A percentile compares a stretch with the other conserved stretches of the same genome.
These are phyloP conservation scores for Hirtodrosophila alboralis DNA, from an alignment of 2,888 invertebrate genomes.

Conservation along the genomic window DNA sequence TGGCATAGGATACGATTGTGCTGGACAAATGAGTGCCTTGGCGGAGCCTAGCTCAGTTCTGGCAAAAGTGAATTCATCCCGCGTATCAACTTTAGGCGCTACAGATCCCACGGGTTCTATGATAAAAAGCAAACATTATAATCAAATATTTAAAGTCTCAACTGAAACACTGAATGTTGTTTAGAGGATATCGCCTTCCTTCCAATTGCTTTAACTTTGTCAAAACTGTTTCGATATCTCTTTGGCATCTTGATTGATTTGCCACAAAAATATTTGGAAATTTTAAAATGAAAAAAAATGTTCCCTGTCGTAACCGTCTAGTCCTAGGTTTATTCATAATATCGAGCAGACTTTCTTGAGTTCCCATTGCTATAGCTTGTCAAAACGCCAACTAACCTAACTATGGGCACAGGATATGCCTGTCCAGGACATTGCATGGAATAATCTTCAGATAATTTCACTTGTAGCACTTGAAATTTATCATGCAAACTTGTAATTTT, in stretches of 20 bases:
- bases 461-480: slow-evolving; percentile 84
- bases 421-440: slow-evolving; percentile 90
- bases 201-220: too few species aligned
- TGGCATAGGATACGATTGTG: slow-evolving; percentile 85
- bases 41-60: slow-evolving; percentile 72
- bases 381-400: slow-evolving; percentile 36
- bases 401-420: slow-evolving; percentile 88
- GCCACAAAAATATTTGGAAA: too few species aligned
- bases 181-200: neutral
- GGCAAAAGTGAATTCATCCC: slow-evolving; percentile 85
- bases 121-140: neutral
- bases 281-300: too few species aligned
- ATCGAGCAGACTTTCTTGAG: too few species aligned
- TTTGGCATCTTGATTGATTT: too few species aligned
- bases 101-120: slow-evolving; percentile 85
- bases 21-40: slow-evolving; percentile 89
- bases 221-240: too few species aligned
- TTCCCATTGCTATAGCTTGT: too few species aligned
- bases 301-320: too few species aligned
- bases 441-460: slow-evolving; percentile 85
- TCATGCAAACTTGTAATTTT: slow-evolving; percentile 86
- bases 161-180: slow-evolving; percentile 50
- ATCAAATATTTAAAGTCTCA: neutral
- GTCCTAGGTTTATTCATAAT: too few species aligned
- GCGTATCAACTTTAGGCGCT: slow-evolving; percentile 88